Conservation (phyloP, 2,797 vertebrate genomes). For the Sorex maritimensis region DNA sequence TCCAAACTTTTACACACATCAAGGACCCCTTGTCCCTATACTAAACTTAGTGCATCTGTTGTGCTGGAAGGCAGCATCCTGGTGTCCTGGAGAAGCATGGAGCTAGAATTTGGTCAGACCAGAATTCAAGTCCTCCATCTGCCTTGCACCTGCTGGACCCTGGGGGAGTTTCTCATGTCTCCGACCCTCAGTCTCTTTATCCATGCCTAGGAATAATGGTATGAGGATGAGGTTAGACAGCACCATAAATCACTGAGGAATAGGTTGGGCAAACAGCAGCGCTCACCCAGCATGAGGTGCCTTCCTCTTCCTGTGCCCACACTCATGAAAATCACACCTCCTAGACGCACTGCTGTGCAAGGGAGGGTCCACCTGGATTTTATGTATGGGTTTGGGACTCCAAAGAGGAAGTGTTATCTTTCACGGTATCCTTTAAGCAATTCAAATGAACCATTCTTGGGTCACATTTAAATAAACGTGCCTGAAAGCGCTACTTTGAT, state of each 20-base stretch:
- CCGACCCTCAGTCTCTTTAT: conserved; percentile 35
- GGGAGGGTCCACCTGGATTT: not conserved
- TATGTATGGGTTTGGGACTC: conserved; percentile 20
- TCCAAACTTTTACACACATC: not conserved
- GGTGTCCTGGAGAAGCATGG: not conserved
- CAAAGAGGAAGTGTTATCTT: conserved; percentile 53
- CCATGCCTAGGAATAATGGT: not conserved
- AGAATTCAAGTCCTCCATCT: not conserved
- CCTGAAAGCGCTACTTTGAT: conserved; percentile 71
- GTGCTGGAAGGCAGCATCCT: not conserved
- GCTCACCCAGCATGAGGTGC: not conserved
- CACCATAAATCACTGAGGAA: not conserved
- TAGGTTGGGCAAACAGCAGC: not conserved
- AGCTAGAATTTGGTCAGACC: not conserved
- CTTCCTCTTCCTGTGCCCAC: not conserved
- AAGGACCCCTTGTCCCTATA: not conserved
- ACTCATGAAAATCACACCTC: not conserved
- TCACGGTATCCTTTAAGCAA: conserved; percentile 61
- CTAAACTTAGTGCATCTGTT: not conserved
- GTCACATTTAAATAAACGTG: conserved; percentile 43
- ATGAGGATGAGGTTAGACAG: conserved; percentile 35
- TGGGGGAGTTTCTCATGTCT: conserved; percentile 17
- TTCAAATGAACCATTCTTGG: conserved; percentile 70
- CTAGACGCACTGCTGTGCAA: not conserved
- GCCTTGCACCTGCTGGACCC: not conserved